Base-by-base conservation (phyloP, 92 coral and sea anemone species). In the Phenganax marumi region DNA sequence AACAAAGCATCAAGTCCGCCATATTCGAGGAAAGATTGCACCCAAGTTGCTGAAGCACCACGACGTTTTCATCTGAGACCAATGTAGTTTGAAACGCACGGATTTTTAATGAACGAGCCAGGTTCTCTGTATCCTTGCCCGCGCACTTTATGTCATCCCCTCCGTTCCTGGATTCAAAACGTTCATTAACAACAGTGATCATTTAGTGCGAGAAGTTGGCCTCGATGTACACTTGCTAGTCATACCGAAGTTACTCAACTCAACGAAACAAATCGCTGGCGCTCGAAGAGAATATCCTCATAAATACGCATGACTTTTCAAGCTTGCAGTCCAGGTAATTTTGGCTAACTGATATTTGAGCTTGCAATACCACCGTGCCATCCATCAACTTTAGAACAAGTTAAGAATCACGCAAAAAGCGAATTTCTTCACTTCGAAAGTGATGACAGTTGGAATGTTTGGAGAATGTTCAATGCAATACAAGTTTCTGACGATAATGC, bases 1-100 rank as follows among this genome's bases (percentile, higher is more conserved):
- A 84, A 77, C 14, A 84, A 71, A 0, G 66, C 66, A 24, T 84
- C 68, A 11, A 84, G 56, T 75, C 87, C 87, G 21, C 87, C 87
- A 63, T 48, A 68, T 17, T 75, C 74, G 58, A 84, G 64, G 75
- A 75, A 84, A 6, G 73, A 54, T 6, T 62, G 64, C 54, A 75
- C 52, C 87, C 87, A 84, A 26, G 62, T 39, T 21, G 61, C 76
- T 3, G 87, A 84, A 63, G 81, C 87, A 0, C 68, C 52, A 0
- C 75, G 82, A 66, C 74, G 82, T 51, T 72, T 76, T 12, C 62
- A 17, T 75, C 87, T 75, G 8, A 76, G 48, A 25, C 87, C 87
- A 50, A 69, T 47, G 54, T 58, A 84, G 75, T 75, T 84, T 33
- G 71, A 69, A 33, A 77, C 75, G 17, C 53, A 62, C 26, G 87